Conservation (phyloP, 2,797 vertebrate genomes). For the Thaleichthys pacificus region DNA sequence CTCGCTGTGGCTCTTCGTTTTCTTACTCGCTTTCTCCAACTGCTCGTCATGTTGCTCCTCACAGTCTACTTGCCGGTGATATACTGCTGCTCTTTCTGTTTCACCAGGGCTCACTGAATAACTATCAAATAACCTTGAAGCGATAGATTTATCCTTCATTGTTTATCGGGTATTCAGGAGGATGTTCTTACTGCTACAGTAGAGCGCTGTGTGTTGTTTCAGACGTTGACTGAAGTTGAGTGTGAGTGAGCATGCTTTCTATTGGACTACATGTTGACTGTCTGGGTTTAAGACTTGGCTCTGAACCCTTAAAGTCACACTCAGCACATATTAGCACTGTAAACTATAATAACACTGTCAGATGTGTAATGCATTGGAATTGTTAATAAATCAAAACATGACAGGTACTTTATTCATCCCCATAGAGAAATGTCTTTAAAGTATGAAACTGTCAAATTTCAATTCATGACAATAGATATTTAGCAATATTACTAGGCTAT, state of each 20-base stretch:
- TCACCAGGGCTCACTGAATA: slow-evolving; percentile 11
- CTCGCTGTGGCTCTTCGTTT: slow-evolving; percentile 41
- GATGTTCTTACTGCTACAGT: too few species aligned
- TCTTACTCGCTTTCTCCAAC: neutral
- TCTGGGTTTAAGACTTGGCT: slow-evolving; percentile 45
- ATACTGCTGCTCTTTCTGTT: slow-evolving; percentile 29
- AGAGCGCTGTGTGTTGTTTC: neutral
- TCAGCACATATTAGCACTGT: slow-evolving; percentile 16
- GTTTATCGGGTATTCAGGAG: too few species aligned
- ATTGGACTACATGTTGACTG: slow-evolving; percentile 27
- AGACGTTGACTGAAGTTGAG: neutral
- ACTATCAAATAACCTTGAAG: slow-evolving; percentile 47
- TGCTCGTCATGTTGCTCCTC: slow-evolving; percentile 26
- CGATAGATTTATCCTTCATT: slow-evolving; percentile 60
- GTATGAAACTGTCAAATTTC: neutral
- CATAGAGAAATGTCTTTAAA: neutral
- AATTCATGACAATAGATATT: too few species aligned
- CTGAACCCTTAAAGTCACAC: slow-evolving; percentile 62
- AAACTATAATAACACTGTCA: too few species aligned
- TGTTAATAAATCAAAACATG: too few species aligned
- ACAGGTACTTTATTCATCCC: too few species aligned
- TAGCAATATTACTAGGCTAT: too few species aligned
- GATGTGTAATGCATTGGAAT: too few species aligned
- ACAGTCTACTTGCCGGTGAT: slow-evolving; percentile 56
- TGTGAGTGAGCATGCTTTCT: slow-evolving; percentile 45